Evolutionary conservation across 2,888 invertebrate species (phyloP).

Genomic region (Anorthoa munda): DNA sequence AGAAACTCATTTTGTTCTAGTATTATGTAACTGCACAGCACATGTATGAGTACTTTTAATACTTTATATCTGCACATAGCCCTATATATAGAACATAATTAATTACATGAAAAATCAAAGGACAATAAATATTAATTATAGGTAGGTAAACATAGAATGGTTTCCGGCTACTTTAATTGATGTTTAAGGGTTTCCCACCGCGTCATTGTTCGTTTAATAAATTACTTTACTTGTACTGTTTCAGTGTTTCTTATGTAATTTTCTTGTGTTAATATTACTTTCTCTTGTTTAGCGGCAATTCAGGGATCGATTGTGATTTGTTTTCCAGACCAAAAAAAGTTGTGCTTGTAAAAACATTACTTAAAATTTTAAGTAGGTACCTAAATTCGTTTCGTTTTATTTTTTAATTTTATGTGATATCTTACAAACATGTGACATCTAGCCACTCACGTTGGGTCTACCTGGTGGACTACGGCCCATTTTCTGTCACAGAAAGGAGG

Average conservation of each 20-base stretch:
- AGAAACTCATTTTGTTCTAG: too few relatives aligned
- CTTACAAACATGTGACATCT: too few relatives aligned
- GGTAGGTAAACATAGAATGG: neutral
- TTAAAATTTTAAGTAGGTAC: too few relatives aligned
- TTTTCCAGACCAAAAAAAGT: neutral
- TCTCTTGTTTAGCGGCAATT: neutral
- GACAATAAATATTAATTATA: slow-evolving; percentile 11
- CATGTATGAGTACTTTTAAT: too few relatives aligned
- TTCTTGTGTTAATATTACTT: slow-evolving; percentile 14
- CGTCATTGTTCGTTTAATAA: slow-evolving; percentile 33
- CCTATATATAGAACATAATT: slow-evolving; percentile 9
- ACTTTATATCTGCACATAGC: too few relatives aligned
- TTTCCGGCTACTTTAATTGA: slow-evolving; percentile 39
- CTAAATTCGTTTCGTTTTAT: too few relatives aligned
- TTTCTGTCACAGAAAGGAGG: too few relatives aligned
- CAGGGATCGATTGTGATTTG: neutral
- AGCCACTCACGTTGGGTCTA: too few relatives aligned
- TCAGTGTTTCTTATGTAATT: slow-evolving; percentile 20
- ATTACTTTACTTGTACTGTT: slow-evolving; percentile 21
- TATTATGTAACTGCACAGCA: too few relatives aligned
- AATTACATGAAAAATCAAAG: slow-evolving; percentile 12
- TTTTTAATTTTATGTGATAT: too few relatives aligned
- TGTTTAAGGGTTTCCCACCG: slow-evolving; percentile 24
- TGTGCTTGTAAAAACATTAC: neutral
- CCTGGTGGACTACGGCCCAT: too few relatives aligned